A percentile compares a stretch with the other conserved stretches of the same genome.
phyloP scores from a whole-genome alignment of 2,113 vertebrate species.

The Gobiocypris rarus region DNA sequence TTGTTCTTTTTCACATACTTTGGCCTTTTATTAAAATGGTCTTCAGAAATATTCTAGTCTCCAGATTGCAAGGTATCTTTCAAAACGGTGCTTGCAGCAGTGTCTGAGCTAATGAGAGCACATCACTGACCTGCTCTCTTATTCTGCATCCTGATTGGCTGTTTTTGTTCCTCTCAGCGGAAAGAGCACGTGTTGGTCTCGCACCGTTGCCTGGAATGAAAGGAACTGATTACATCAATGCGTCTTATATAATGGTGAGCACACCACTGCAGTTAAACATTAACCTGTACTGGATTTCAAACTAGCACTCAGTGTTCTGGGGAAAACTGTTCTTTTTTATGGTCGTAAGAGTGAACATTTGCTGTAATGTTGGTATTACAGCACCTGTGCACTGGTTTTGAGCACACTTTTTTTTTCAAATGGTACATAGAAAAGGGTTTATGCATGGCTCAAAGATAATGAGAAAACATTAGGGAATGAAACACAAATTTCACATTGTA shows the following conservation, averaged over 20 bases:
- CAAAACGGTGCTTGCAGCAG: neutral
- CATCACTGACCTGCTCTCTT: conserved; percentile 22
- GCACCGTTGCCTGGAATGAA: conserved; percentile 91
- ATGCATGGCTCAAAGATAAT: neutral
- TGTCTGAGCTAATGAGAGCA: neutral
- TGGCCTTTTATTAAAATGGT: neutral
- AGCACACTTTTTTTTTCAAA: neutral
- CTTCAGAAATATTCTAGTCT: neutral
- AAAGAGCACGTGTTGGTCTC: conserved; percentile 89
- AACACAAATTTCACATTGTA: neutral
- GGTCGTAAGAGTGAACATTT: neutral
- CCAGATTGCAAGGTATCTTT: neutral
- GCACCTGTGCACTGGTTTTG: neutral
- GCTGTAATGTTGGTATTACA: neutral
- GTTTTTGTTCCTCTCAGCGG: conserved; percentile 75
- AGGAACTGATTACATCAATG: conserved; percentile 96
- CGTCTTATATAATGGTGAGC: conserved; percentile 97
- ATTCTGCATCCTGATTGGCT: conserved; percentile 31
- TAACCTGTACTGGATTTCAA: conserved; percentile 25
- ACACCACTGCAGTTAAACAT: conserved; percentile 39
- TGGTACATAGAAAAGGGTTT: neutral
- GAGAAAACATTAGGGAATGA: neutral
- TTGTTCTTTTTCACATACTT: neutral
- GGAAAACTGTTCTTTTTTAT: neutral
- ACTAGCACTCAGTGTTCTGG: neutral